Evolutionary conservation across 2,888 invertebrate species (phyloP), one percentile per base, ranked within the genome.

Genomic region (Platycnemis pennipes): DNA sequence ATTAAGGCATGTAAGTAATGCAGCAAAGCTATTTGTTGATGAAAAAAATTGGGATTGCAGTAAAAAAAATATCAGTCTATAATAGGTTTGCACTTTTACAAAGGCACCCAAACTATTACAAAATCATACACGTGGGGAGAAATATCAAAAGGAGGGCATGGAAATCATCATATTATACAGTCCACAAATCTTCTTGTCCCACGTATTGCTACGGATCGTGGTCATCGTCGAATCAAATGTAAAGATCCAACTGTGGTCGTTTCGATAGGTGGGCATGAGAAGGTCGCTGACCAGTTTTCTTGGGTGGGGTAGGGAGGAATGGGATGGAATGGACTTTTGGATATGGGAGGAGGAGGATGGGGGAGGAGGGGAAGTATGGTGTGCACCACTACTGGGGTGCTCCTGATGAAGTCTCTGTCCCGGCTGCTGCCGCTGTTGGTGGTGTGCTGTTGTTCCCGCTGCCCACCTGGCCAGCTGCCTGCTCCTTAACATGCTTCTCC

Each of bases 1-100:
- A 91, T 91, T 63, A 91, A 91, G 91, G 91, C 63, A 91, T 89
- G 88, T 49, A 53, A 46, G 37, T 91, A 91, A 91, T 63, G 63
- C 91, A 91, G 63, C 63, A 42, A 91, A 91, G 91, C 91, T 91
- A 91, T 91, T 91, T 91, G 91, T 91, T 91, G 91, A 91, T 91
- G 91, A 91, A 91, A 91, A 91, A 37, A 69, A 91, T 42, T 91
- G 91, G 91, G 91, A 91, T 44, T 63, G 63, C 91, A 91, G 91
- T 91, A 91, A 91, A 91, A 91, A 91, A 91, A 91, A 91, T 91
- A 91, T 91, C 91, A 91, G 91, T 91, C 91, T 91, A 91, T 91
- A 91, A 91, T 91, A 69, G 91, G 91, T 91, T 44, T 63, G 91
- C 91, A 91, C 91, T 91, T 91, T 91, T 91, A 63, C 63, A 91